Evolutionary conservation across 2,888 invertebrate species (phyloP).

Genomic region (Brachycybe producta): DNA sequence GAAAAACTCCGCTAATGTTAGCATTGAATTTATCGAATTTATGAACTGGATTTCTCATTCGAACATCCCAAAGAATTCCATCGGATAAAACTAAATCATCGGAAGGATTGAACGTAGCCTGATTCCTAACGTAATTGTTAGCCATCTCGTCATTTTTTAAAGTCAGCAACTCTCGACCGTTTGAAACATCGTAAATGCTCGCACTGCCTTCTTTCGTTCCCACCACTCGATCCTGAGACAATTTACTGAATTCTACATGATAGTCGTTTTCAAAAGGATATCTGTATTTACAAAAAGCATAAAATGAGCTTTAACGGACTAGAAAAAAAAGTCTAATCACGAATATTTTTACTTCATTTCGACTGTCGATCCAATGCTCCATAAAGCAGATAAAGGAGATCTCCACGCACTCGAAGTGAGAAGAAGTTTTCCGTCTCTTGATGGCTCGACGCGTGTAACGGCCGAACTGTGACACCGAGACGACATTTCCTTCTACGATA

Average conservation of each 20-base stretch:
- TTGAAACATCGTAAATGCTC: conserved; percentile 76
- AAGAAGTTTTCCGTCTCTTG: conserved; percentile 55
- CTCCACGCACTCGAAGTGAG: conserved; percentile 79
- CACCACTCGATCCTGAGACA: conserved; percentile 65
- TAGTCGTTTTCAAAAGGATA: conserved; percentile 63
- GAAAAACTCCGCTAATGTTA: conserved; percentile 86
- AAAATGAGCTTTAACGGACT: neutral
- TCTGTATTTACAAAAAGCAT: conserved; percentile 8
- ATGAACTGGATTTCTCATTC: conserved; percentile 70
- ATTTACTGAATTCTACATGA: conserved; percentile 75
- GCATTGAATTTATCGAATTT: conserved; percentile 97
- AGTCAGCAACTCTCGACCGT: conserved; percentile 56
- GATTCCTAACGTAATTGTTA: conserved; percentile 85
- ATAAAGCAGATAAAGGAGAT: conserved; percentile 64
- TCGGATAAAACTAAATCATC: conserved; percentile 91
- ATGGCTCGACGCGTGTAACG: conserved; percentile 51
- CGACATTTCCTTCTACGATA: conserved; percentile 52
- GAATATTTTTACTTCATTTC: conserved; percentile 38
- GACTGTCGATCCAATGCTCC: conserved; percentile 39
- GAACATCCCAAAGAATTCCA: conserved; percentile 89
- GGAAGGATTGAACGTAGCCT: conserved; percentile 84
- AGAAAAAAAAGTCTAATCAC: neutral
- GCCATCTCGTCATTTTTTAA: conserved; percentile 63
- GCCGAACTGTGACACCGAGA: conserved; percentile 75
- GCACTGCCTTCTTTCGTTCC: conserved; percentile 73